Evolutionary conservation across 2,888 invertebrate genomes (phyloP), one percentile per base, ranked within the genome.

Genomic region (Pandemis corylana): DNA sequence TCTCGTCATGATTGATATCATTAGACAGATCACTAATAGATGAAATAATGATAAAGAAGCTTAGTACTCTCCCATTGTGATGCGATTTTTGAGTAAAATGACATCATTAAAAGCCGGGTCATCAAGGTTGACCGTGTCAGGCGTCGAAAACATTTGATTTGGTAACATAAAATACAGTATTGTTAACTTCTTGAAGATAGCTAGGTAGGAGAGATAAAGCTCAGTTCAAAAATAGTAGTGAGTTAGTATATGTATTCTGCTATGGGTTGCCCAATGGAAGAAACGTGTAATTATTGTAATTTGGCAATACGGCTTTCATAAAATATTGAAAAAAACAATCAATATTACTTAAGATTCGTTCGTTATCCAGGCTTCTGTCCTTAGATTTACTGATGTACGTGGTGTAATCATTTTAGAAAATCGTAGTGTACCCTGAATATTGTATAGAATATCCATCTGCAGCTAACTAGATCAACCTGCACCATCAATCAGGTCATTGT

Each of bases 131-230:
- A 80, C 76, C 80, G 62, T 53, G 80, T 62, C 85, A 85, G 88
- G 76, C 69, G 86, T 78, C 75, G 83, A 67, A 84, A 87, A 88
- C 88, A 87, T 87, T 87, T 86, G 79, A 49, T 59, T 59, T 49
- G 28, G 13, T 49, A 36, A 9, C 15, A 28, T n/a, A 62, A 49
- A 56, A 56, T n/a, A 5, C n/a, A 49, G 5, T 49, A 12, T 49
- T 49, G 5, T 9, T 7, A 44, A 6, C 44, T 44, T 44, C 7
- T 44, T 44, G 9, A 7, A 7, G 44, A 44, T 44, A 7, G 7
- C 9, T 44, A 44, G 28, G 9, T 44, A 44, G 46, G 10, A 12
- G 12, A 10, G 12, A 9, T 42, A 5, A 42, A 9, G 44, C 9
- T 7, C 2, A 42, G 10, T 49, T 12, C 1, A 12, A 49, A n/a